phyloP scores from a whole-genome alignment of 2,113 vertebrate genomes.

The Pachyramphus minor region DNA sequence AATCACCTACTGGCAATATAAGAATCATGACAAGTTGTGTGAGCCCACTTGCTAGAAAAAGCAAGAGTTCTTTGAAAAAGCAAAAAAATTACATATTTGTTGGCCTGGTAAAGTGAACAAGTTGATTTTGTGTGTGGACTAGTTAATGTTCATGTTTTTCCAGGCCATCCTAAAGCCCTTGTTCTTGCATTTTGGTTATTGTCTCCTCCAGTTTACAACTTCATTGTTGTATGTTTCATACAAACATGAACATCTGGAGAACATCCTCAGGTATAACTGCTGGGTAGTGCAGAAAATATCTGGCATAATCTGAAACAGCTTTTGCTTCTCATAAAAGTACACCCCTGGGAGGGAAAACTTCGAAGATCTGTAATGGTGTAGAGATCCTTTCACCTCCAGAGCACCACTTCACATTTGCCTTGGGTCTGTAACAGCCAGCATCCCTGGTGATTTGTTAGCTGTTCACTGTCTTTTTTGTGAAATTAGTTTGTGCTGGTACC shows the following conservation, averaged over 20 bases:
- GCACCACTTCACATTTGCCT: background rate
- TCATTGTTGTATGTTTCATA: conserved; percentile 58
- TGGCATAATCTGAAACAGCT: conserved; percentile 39
- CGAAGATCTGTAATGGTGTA: background rate
- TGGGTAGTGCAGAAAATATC: conserved; percentile 48
- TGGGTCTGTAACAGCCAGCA: background rate
- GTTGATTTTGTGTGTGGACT: background rate
- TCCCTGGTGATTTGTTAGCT: background rate
- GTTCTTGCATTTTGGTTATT: conserved; percentile 23
- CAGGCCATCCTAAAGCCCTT: background rate
- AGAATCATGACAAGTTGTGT: background rate
- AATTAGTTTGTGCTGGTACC: background rate
- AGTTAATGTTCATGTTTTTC: background rate
- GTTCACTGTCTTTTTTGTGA: background rate
- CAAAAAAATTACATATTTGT: background rate
- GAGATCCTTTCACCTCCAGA: conserved; percentile 37
- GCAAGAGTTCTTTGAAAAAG: background rate
- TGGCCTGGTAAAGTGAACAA: background rate
- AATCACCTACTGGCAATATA: background rate
- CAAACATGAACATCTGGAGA: conserved; percentile 73
- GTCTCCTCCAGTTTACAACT: conserved; percentile 68
- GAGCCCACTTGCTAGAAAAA: background rate
- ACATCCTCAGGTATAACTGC: conserved; percentile 73
- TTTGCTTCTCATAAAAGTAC: conserved; percentile 29
- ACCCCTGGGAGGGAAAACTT: conserved; percentile 3